phyloP scores from a whole-genome alignment of 2,888 invertebrate species.

The Heliconius ethilla region DNA sequence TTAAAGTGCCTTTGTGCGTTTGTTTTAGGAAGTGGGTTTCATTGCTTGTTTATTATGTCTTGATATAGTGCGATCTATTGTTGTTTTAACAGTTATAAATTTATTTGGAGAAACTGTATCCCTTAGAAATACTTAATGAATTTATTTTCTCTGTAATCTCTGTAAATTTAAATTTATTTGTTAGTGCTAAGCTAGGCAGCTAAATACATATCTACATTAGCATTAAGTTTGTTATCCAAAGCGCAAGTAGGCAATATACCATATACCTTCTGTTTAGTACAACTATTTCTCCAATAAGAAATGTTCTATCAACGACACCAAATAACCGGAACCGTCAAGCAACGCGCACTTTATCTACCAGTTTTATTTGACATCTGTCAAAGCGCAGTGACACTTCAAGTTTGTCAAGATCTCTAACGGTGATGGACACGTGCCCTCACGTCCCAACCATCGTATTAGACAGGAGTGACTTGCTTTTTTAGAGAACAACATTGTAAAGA shows the following conservation, averaged over 20 bases:
- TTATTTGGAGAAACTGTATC: neutral
- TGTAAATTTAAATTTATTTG: neutral
- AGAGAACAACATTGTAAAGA: constrained; percentile 11
- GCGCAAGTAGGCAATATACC: neutral
- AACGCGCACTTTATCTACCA: constrained; percentile 30
- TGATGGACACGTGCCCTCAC: constrained; percentile 32
- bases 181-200: neutral
- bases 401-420: constrained; percentile 33
- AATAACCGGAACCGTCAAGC: constrained; percentile 34
- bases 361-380: constrained; percentile 43
- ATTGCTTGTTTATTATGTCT: constrained; percentile 12
- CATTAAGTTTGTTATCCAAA: no score
- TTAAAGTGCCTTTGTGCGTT: constrained; percentile 33
- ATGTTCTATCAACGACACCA: constrained; percentile 19
- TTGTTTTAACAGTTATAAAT: constrained; percentile 5
- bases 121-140: neutral
- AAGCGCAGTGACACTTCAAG: constrained; percentile 36
- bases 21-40: constrained; percentile 22
- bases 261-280: neutral
- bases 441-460: constrained; percentile 24
- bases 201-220: no score
- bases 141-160: no score
- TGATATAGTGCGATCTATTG: constrained; percentile 13
- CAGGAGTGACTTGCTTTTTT: constrained; percentile 29
- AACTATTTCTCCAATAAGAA: constrained; percentile 12